Evolutionary conservation across 2,888 invertebrate species (phyloP), one percentile per base, ranked within the genome.

Genomic region (Pteria penguin): DNA sequence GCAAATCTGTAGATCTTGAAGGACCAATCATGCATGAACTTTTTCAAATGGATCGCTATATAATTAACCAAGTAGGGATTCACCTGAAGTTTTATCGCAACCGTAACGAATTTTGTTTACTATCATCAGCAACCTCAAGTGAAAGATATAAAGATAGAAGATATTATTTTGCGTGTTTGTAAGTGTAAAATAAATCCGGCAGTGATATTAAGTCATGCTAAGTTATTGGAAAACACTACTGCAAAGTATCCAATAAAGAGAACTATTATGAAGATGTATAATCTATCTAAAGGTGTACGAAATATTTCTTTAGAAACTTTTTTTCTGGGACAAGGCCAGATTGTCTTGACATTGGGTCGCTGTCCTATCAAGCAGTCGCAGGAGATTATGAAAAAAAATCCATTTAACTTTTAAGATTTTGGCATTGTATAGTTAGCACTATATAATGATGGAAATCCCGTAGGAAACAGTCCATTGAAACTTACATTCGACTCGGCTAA

Each of bases 351-450:
- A 45, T 81, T 2, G 75, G 68, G 8, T 81, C 79, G 31, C 70
- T 72, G 3, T 66, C 72, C 32, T 71, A 70, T 26, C 72, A 75
- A 54, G 68, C 78, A 4, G 55, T 78, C 26, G 75, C 63, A 26
- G 80, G 80, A 8, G 71, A 72, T 45, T 78, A 71, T 54, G 69
- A 32, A n/a, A 11, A 62, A 68, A 11, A 80, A 80, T 55, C 78
- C 75, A 4, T 80, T 69, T 60, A 78, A 75, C 69, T 78, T 80
- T 45, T 58, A 78, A 36, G 33, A 78, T 54, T 80, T 67, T 61
- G 24, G 57, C 36, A 66, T 80, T n/a, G 52, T 55, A 45, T 62
- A 72, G 5, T 76, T 80, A 27, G 75, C 33, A 4, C 61, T 80
- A 18, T 80, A 73, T 33, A 32, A 24, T 11, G 76, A 80, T 29